Percentiles rank a stretch among this genome's conserved stretches.
Conservation (phyloP, 1,140 invertebrate genomes). For the Uloborus diversus region DNA sequence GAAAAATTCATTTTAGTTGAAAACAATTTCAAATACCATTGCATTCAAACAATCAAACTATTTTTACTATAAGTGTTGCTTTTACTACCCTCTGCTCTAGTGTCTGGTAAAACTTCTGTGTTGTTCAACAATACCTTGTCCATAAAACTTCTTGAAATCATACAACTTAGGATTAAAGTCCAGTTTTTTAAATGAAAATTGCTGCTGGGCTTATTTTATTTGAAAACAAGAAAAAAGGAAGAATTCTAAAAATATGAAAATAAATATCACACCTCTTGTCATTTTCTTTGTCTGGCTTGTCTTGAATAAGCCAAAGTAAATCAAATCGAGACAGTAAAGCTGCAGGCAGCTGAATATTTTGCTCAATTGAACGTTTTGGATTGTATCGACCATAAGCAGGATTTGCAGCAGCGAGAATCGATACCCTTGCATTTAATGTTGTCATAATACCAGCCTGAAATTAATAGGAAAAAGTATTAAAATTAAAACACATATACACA, state of each 20-base stretch:
- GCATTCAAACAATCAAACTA: no score
- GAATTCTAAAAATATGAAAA: not conserved
- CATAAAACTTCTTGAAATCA: no score
- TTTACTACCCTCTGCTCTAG: no score
- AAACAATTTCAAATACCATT: no score
- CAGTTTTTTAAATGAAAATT: no score
- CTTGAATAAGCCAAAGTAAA: conserved; percentile 96
- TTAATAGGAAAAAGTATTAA: not conserved
- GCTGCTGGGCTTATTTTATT: no score
- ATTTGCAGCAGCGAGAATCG: conserved; percentile 98
- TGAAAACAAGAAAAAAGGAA: not conserved
- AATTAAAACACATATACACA: not conserved
- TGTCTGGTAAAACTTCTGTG: no score
- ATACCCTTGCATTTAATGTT: conserved; percentile 93
- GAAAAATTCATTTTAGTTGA: no score
- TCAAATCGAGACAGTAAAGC: conserved; percentile 98
- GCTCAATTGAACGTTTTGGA: conserved; percentile 91
- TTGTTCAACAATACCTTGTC: no score
- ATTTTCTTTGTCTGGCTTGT: conserved; percentile 90
- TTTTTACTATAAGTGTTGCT: no score
- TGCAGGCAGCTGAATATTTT: conserved; percentile 97
- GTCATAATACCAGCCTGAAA: conserved; percentile 95
- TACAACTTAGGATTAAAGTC: no score
- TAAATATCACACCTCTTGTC: conserved; percentile 75
- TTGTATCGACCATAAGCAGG: conserved; percentile 98